A percentile compares a stretch with the other conserved stretches of the same genome.
Evolutionary conservation across 2,113 vertebrate genomes (phyloP).

Genomic region (Tyrannus savana): DNA sequence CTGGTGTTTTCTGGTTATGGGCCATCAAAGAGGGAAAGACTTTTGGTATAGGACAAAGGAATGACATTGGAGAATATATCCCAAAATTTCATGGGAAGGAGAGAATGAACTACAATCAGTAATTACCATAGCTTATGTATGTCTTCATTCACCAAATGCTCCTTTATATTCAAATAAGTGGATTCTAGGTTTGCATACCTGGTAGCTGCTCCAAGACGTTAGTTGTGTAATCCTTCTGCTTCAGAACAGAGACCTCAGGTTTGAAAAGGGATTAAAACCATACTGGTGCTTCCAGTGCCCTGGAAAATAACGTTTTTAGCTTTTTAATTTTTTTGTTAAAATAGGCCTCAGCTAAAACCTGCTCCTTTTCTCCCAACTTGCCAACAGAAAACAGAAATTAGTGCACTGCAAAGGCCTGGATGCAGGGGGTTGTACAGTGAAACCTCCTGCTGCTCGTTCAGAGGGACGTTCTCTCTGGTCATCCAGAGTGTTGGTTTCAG

Average conservation of each 20-base stretch:
- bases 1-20: not conserved
- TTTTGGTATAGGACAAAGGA: not conserved
- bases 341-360: not conserved
- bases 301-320: not conserved
- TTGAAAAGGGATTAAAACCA: not conserved
- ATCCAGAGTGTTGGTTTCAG: not conserved
- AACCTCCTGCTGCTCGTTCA: not conserved
- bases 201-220: not conserved
- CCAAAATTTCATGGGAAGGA: not conserved
- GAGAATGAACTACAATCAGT: not conserved
- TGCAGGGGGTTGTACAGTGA: not conserved
- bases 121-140: not conserved
- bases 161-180: not conserved
- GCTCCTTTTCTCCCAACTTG: not conserved
- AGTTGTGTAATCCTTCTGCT: not conserved
- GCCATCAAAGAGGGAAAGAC: not conserved
- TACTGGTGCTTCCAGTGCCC: not conserved
- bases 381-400: not conserved
- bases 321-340: not conserved
- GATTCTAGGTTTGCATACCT: not conserved
- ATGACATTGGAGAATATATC: not conserved
- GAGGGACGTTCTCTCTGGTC: rapidly evolving
- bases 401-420: not conserved
- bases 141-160: not conserved
- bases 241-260: not conserved